A percentile compares a stretch with the other conserved stretches of the same genome.
These are phyloP conservation scores for Nysson spinosus DNA, from an alignment of 2,888 invertebrate species.

Conservation along the genomic window DNA sequence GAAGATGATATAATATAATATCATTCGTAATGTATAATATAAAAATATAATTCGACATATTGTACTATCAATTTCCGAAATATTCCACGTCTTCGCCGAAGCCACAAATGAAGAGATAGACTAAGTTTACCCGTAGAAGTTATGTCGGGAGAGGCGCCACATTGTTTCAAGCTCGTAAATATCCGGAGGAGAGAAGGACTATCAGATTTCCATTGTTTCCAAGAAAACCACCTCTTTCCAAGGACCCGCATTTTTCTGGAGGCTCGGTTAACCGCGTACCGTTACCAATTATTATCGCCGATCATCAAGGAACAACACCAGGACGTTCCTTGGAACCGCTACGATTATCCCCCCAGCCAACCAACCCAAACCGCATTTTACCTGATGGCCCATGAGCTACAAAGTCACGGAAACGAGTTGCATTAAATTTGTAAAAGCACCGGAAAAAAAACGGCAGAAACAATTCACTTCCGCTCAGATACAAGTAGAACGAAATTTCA, in stretches of 20 bases:
- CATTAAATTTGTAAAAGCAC: conserved; percentile 27
- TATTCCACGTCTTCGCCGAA: too few species aligned
- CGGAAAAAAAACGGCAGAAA: too few species aligned
- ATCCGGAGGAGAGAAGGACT: background rate
- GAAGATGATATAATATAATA: too few species aligned
- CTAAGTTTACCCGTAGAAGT: too few species aligned
- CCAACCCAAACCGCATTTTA: conserved; percentile 39
- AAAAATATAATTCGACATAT: too few species aligned
- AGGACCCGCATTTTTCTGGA: conserved; percentile 46
- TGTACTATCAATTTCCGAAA: too few species aligned
- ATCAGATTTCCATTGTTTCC: conserved; percentile 43
- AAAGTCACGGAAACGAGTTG: conserved; percentile 24
- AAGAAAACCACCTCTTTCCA: conserved; percentile 24
- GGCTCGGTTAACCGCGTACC: conserved; percentile 34
- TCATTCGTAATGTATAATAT: too few species aligned
- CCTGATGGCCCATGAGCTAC: too few species aligned
- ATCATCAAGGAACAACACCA: conserved; percentile 43
- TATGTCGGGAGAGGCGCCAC: background rate
- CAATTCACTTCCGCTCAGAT: too few species aligned
- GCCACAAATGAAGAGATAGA: too few species aligned
- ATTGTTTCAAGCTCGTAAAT: background rate
- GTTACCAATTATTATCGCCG: conserved; percentile 60
- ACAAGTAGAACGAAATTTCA: too few species aligned
- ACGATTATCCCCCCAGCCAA: conserved; percentile 42
- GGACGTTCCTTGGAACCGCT: conserved; percentile 24